Evolutionary conservation across 2,888 invertebrate genomes (phyloP).

Genomic region (Malacosoma neustria): DNA sequence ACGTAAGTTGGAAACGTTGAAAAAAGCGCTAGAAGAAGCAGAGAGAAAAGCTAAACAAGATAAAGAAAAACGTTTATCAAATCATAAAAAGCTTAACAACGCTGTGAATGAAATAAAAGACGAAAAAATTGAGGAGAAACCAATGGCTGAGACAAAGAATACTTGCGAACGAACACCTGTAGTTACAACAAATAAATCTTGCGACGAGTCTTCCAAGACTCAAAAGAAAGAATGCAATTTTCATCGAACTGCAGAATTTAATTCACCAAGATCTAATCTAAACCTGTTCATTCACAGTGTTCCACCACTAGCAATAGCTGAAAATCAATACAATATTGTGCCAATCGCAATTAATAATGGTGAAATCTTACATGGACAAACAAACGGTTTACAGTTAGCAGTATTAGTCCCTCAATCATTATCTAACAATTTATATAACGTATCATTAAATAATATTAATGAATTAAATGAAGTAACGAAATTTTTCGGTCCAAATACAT

Average conservation of each 20-base stretch:
- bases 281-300: slow-evolving; percentile 62
- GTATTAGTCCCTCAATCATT: slow-evolving; percentile 73
- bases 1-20: slow-evolving; percentile 83
- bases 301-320: slow-evolving; percentile 51
- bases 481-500: slow-evolving; percentile 61
- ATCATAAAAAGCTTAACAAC: slow-evolving; percentile 37
- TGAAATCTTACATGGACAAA: slow-evolving; percentile 50
- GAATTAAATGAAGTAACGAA: slow-evolving; percentile 45
- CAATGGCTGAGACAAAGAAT: slow-evolving; percentile 21
- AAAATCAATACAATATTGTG: slow-evolving; percentile 60
- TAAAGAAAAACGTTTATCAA: slow-evolving; percentile 69
- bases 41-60: slow-evolving; percentile 82
- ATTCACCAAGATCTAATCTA: slow-evolving; percentile 60
- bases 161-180: slow-evolving; percentile 40
- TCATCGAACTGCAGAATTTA: slow-evolving; percentile 55
- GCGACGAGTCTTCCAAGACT: slow-evolving; percentile 55
- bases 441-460: slow-evolving; percentile 51
- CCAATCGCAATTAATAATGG: slow-evolving; percentile 57
- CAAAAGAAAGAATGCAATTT: slow-evolving; percentile 51
- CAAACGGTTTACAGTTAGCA: slow-evolving; percentile 74
- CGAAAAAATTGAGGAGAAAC: slow-evolving; percentile 25
- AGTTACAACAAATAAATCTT: slow-evolving; percentile 55
- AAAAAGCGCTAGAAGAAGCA: slow-evolving; percentile 85
- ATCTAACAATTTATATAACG: slow-evolving; percentile 53
- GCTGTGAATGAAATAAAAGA: slow-evolving; percentile 24